Evolutionary conservation across 2,888 invertebrate genomes (phyloP), one percentile per base, ranked within the genome.

Genomic region (Microplitis deprimator): DNA sequence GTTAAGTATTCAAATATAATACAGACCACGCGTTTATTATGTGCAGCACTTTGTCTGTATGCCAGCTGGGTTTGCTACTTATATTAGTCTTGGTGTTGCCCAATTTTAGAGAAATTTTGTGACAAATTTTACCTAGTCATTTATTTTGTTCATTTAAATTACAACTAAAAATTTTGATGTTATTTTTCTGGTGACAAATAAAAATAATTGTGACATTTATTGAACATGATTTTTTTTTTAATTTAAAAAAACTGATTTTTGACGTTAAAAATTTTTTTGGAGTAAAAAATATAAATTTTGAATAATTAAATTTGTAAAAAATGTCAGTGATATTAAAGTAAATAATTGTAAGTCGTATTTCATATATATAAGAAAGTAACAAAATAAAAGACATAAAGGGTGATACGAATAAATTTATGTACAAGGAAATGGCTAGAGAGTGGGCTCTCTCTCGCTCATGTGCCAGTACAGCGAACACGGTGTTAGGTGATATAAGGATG

Each of bases 1-100:
- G 85, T 81, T 82, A 80, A 81, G 85, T 86, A 88, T 88, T 89
- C 85, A 87, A 88, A 88, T 87, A 83, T 20, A 88, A 88, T 87
- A 83, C 40, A 74, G 76, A 73, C 75, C 74, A 79, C 73, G 83
- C 83, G 84, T 83, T 83, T 50, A 50, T 50, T 50, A 50, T 85
- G 85, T 84, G 84, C 77, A 29, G 62, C 62, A 16, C 16, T 20
- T 76, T 83, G 84, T 82, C 80, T 82, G 87, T 29, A 29, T 29
- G 29, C 29, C 29, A 29, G 29, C 29, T 29, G 29, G 29, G 29
- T 29, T 29, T 29, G 29, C 29, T 29, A 16, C 16, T 20, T n/a
- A n/a, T n/a, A n/a, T n/a, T 76, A 83, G 84, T 82, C 80, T 82
- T 87, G 13, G 50, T 50, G 50, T 50, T 50, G 50, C 10, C 50